Evolutionary conservation across 2,797 vertebrate genomes (phyloP).

Genomic region (Erithacus rubecula): DNA sequence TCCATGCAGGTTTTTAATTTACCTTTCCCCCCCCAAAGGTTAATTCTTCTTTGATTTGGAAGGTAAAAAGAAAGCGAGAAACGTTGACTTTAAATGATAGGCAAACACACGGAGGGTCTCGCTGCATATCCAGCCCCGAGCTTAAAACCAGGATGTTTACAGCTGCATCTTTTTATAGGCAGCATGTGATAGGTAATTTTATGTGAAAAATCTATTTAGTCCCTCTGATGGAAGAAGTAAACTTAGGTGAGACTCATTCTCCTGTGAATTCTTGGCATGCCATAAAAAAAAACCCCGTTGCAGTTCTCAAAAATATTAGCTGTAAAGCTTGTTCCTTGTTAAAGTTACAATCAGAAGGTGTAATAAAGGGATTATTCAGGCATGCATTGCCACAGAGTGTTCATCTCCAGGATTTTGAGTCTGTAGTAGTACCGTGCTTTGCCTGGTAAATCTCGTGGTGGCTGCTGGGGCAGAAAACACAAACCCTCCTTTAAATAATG

Average conservation of each 20-base stretch:
- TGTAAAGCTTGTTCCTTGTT: constrained; percentile 58
- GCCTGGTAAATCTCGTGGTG: not conserved
- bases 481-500: constrained; percentile 56
- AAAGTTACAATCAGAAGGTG: constrained; percentile 33
- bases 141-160: constrained; percentile 12
- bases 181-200: constrained; percentile 10
- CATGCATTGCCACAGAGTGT: not conserved
- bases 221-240: constrained; percentile 27
- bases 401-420: not conserved
- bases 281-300: not conserved
- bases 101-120: not conserved
- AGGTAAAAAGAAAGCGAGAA: not conserved
- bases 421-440: not conserved
- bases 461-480: constrained; percentile 40
- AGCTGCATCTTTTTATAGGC: constrained; percentile 40
- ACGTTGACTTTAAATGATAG: not conserved
- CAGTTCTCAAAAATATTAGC: constrained; percentile 40
- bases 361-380: constrained; percentile 45
- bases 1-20: rapidly evolving
- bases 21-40: not conserved
- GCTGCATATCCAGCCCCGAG: not conserved
- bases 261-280: not conserved
- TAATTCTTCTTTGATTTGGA: constrained; percentile 1
- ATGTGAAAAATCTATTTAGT: constrained; percentile 42
- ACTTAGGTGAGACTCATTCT: constrained; percentile 41